phyloP scores from a whole-genome alignment of 2,797 vertebrate species.

The Etheostoma nigrum region DNA sequence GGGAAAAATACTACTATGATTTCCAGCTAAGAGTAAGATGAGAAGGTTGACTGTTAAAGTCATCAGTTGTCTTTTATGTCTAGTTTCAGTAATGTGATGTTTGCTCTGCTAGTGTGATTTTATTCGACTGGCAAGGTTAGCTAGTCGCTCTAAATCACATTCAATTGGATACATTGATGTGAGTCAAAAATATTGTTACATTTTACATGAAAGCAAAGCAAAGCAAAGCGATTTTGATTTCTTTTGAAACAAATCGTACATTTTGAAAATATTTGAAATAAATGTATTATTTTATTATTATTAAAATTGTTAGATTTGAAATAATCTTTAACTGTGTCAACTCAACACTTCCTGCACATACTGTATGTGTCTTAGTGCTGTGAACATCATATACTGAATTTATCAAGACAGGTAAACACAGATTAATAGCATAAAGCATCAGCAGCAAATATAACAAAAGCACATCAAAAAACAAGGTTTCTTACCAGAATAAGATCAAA shows the following conservation, averaged over 20 bases:
- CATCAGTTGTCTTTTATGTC: no score
- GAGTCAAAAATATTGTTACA: no score
- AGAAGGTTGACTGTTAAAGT: background rate
- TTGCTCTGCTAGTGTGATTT: background rate
- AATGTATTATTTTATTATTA: no score
- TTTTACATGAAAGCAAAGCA: no score
- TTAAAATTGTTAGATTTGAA: no score
- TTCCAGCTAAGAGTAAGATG: background rate
- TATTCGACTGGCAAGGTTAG: background rate
- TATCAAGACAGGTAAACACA: slow-evolving; percentile 11
- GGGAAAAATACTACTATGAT: background rate
- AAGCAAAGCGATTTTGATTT: no score
- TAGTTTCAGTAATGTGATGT: background rate
- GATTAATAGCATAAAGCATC: slow-evolving; percentile 8
- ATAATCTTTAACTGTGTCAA: background rate
- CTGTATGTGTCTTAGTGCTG: background rate
- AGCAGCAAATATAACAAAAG: slow-evolving; percentile 16
- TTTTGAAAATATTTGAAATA: no score
- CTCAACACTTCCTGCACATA: background rate
- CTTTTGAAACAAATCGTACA: no score
- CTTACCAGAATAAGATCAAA: slow-evolving; percentile 4
- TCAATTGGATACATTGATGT: no score
- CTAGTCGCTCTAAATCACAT: background rate
- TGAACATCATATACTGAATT: slow-evolving; percentile 19
- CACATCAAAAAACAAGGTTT: slow-evolving; percentile 1